phyloP scores from a whole-genome alignment of 2,797 vertebrate genomes.

The Momotus momota region DNA sequence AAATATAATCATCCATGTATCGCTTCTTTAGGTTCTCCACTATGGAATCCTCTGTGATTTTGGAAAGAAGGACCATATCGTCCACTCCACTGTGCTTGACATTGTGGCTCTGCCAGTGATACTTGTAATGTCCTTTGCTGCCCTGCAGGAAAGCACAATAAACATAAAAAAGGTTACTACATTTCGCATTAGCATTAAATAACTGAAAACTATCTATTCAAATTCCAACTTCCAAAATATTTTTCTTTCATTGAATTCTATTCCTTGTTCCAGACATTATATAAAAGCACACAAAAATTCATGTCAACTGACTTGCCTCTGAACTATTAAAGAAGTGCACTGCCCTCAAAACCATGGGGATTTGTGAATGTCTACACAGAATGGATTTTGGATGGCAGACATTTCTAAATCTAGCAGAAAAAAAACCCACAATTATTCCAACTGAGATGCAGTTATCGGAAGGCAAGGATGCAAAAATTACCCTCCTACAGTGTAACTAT shows the following conservation, averaged over 20 bases:
- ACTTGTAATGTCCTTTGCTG: conserved; percentile 95
- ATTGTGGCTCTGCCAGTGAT: conserved; percentile 99
- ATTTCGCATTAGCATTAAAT: neutral
- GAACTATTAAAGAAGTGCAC: neutral
- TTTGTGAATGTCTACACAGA: neutral
- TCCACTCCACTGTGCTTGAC: conserved; percentile 97
- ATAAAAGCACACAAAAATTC: neutral
- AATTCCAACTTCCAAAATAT: neutral
- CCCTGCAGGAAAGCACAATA: conserved; percentile 81
- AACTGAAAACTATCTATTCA: neutral
- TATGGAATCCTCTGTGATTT: conserved; percentile 96
- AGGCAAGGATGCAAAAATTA: neutral
- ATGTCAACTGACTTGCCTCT: neutral
- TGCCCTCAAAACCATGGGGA: neutral
- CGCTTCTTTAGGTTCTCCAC: conserved; percentile 98
- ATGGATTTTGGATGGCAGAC: neutral
- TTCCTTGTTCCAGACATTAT: neutral
- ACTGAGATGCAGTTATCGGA: neutral
- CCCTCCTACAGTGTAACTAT: neutral
- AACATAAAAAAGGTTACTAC: neutral
- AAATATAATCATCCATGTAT: conserved; percentile 99
- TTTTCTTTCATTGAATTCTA: neutral
- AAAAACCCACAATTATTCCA: neutral
- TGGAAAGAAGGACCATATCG: conserved; percentile 96
- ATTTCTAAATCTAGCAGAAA: neutral